phyloP scores from a whole-genome alignment of 2,113 vertebrate genomes.

The Agapornis roseicollis region DNA sequence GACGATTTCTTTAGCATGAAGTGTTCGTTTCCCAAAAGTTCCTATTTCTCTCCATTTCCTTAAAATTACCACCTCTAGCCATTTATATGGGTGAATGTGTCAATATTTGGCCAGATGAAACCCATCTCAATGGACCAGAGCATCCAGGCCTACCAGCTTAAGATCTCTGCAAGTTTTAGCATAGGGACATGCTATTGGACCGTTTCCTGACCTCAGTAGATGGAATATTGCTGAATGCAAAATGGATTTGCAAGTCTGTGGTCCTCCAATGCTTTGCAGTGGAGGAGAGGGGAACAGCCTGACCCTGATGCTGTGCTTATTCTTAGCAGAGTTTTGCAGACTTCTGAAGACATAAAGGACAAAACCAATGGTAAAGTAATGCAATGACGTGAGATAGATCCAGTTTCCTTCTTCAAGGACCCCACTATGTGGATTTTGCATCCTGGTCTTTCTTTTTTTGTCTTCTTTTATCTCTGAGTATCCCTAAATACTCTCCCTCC shows the following conservation, averaged over 20 bases:
- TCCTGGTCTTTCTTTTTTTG: neutral
- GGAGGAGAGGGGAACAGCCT: accelerated
- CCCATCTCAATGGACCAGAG: neutral
- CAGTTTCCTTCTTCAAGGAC: neutral
- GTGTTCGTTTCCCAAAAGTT: neutral
- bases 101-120: neutral
- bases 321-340: neutral
- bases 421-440: neutral
- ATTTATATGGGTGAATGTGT: neutral
- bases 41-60: neutral
- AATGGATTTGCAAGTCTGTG: neutral
- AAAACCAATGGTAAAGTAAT: neutral
- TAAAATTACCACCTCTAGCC: neutral
- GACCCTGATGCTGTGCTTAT: neutral
- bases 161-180: neutral
- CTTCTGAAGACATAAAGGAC: neutral
- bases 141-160: neutral
- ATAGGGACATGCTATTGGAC: accelerated
- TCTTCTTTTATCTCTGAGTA: neutral
- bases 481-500: neutral
- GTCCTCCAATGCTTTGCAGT: neutral
- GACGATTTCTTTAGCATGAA: accelerated
- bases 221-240: accelerated
- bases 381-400: accelerated
- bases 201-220: neutral